These are phyloP conservation scores for Mesorhabditis belari DNA, from an alignment of 2,888 invertebrate species.

Conservation along the genomic window DNA sequence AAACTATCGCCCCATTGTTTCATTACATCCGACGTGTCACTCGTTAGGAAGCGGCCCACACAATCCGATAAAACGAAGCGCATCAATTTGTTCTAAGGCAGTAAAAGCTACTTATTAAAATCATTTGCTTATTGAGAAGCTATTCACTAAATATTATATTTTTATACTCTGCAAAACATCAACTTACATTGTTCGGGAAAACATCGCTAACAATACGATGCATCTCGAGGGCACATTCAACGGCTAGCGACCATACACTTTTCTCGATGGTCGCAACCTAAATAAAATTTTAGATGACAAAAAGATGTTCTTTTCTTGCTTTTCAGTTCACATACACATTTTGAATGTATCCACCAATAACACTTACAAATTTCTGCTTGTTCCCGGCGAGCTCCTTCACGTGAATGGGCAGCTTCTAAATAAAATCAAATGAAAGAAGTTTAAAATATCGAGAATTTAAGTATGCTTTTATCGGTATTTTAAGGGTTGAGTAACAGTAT, in stretches of 20 bases:
- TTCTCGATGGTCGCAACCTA: slow-evolving; percentile 70
- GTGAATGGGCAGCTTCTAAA: neutral
- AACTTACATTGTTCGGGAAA: slow-evolving; percentile 64
- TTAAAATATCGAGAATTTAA: no score
- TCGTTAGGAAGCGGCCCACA: neutral
- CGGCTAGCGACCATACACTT: slow-evolving; percentile 88
- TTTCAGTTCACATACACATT: no score
- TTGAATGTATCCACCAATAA: no score
- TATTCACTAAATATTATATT: neutral
- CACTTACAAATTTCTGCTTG: no score
- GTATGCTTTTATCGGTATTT: no score
- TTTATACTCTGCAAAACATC: neutral
- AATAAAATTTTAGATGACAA: no score
- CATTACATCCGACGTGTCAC: neutral
- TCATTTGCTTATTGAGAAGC: no score
- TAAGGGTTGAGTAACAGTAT: no score
- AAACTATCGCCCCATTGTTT: neutral
- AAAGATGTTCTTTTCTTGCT: no score
- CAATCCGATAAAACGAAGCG: neutral
- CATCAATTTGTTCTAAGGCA: neutral
- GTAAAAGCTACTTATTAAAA: no score
- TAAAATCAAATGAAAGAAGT: no score
- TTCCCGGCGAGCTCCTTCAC: neutral
- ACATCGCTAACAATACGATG: slow-evolving; percentile 93
- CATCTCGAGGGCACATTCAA: slow-evolving; percentile 90